Conservation (phyloP, 1,140 invertebrate species). For the Copidosoma floridanum region DNA sequence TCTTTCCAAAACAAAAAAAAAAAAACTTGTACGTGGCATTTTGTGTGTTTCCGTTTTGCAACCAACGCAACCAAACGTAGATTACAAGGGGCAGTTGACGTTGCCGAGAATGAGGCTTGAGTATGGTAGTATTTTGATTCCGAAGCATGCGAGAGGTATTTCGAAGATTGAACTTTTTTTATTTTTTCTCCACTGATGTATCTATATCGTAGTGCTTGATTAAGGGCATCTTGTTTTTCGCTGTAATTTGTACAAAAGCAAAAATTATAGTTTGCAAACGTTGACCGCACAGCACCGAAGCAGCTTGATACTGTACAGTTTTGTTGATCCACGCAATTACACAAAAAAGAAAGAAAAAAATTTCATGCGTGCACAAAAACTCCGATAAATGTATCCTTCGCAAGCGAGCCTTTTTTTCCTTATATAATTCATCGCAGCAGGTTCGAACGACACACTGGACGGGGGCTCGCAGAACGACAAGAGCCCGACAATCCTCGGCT, state of each 20-base stretch:
- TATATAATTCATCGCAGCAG: constrained; percentile 26
- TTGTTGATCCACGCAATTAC: too few relatives aligned
- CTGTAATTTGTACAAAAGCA: too few relatives aligned
- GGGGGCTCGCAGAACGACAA: constrained; percentile 44
- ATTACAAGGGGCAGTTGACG: constrained; percentile 8
- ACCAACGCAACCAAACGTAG: constrained; percentile 15
- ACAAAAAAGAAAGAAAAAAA: too few relatives aligned
- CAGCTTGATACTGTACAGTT: too few relatives aligned
- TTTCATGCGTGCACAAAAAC: not conserved
- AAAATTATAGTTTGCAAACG: too few relatives aligned
- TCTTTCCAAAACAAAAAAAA: too few relatives aligned
- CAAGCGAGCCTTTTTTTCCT: not conserved
- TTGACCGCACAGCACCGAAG: too few relatives aligned
- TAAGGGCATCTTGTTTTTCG: too few relatives aligned
- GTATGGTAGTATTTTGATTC: constrained; percentile 22
- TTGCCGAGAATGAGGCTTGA: constrained; percentile 19
- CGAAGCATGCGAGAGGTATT: constrained; percentile 14
- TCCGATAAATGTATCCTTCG: not conserved
- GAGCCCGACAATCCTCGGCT: constrained; percentile 51
- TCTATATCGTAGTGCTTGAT: too few relatives aligned
- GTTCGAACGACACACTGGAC: constrained; percentile 46
- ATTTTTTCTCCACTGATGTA: too few relatives aligned
- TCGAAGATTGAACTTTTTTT: not conserved
- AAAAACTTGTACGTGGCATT: too few relatives aligned
- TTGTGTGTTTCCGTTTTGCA: too few relatives aligned